Evolutionary conservation across 2,113 vertebrate genomes (phyloP), one percentile per base, ranked within the genome.

Genomic region (Psettodes erumei): DNA sequence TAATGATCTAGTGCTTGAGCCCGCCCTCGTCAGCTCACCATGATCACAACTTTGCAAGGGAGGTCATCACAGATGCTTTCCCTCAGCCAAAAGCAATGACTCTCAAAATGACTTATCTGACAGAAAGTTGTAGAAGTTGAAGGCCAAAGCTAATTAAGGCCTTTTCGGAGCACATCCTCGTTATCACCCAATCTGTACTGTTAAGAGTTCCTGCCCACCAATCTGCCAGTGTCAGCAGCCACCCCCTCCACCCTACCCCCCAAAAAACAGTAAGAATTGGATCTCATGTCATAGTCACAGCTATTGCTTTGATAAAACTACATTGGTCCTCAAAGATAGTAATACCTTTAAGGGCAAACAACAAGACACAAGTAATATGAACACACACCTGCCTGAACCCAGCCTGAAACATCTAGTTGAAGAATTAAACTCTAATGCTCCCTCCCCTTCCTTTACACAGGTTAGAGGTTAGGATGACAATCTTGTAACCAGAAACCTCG

Each of bases 171-270:
- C 71, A 72, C 67, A 37, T 86, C 50, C 77, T 84, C 71, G 2
- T 89, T 87, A 84, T 87, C 91, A 86, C 86, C 86, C 87, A 86
- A 81, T 91, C 90, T 89, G 83, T 84, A 87, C 79, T 88, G 86
- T 79, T 78, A 89, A 76, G 56, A 78, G 40, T 53, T 69, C 73
- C 66, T 89, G 87, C 84, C 87, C 75, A 82, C 71, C 88, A 89
- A 91, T 91, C 89, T 90, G 88, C 63, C 71, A 56, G 45, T 76
- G 73, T 83, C 77, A 81, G 43, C 61, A 83, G 43, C 65, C 11
- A 3, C 40, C 5, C 33, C 56, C 33, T 51, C 38, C 60, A 1
- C 33, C 56, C 33, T 51, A 33, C 60, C 58, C 45, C 70, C 47
- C n/a, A 21, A 23, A 69, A 66, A 25, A 42, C 65, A 73, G 61